phyloP scores from a whole-genome alignment of 2,888 invertebrate genomes.

The Miltochrista miniata region DNA sequence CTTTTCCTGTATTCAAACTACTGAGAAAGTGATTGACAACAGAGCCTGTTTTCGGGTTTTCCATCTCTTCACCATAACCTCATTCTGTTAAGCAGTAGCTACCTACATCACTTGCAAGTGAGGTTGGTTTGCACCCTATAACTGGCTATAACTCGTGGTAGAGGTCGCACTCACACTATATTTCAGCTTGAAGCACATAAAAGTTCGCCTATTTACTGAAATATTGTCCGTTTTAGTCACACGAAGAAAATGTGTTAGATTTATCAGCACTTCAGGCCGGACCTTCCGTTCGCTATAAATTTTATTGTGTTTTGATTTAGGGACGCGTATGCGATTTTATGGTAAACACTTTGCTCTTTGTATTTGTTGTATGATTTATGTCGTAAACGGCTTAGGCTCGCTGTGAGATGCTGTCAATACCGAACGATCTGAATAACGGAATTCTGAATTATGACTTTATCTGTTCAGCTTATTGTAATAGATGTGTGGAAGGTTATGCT shows the following conservation, averaged over 20 bases:
- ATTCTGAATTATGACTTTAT: slow-evolving; percentile 30
- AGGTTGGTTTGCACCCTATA: no score
- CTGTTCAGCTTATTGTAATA: slow-evolving; percentile 4
- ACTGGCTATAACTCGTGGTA: no score
- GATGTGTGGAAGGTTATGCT: neutral
- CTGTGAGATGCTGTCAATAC: slow-evolving; percentile 46
- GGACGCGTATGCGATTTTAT: slow-evolving; percentile 78
- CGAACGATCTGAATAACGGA: slow-evolving; percentile 40
- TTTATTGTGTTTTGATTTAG: slow-evolving; percentile 83
- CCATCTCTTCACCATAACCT: no score
- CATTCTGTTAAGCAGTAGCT: no score
- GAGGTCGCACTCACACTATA: no score
- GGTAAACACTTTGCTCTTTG: slow-evolving; percentile 81
- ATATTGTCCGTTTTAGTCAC: slow-evolving; percentile 75
- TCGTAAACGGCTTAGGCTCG: slow-evolving; percentile 37
- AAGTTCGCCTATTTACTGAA: slow-evolving; percentile 53
- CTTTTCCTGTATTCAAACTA: no score
- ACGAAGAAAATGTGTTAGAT: slow-evolving; percentile 81
- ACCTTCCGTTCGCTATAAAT: slow-evolving; percentile 81
- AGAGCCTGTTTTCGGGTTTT: no score
- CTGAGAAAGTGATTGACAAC: no score
- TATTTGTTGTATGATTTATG: slow-evolving; percentile 73
- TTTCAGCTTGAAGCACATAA: no score
- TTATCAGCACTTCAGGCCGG: slow-evolving; percentile 82
- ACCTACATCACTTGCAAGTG: no score